These are phyloP conservation scores for Vanessa atalanta DNA, from an alignment of 1,140 invertebrate species.

Conservation along the genomic window DNA sequence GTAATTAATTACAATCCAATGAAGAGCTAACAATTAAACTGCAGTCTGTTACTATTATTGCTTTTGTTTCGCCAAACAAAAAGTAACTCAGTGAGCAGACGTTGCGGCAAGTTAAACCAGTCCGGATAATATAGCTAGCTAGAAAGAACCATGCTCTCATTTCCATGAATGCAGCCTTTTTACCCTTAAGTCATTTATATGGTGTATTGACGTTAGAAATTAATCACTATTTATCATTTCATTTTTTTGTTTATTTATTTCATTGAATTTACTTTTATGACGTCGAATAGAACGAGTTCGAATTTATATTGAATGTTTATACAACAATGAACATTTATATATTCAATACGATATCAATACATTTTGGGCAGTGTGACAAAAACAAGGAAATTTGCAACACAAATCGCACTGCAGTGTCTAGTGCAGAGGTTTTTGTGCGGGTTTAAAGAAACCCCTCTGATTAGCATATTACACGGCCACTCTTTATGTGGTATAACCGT, in stretches of 20 bases:
- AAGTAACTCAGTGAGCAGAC: constrained; percentile 21
- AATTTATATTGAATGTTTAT: neutral
- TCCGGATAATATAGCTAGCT: constrained; percentile 17
- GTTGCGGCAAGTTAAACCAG: constrained; percentile 27
- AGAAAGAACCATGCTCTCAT: neutral
- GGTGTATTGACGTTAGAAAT: neutral
- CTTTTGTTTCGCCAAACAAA: constrained; percentile 32
- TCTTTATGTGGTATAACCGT: constrained; percentile 38
- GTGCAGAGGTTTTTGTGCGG: constrained; percentile 78
- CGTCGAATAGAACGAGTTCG: no score
- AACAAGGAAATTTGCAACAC: constrained; percentile 72
- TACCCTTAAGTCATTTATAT: constrained; percentile 6
- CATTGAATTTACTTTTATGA: neutral
- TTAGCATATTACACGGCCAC: constrained; percentile 68
- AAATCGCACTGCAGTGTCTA: constrained; percentile 79
- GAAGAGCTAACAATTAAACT: constrained; percentile 13
- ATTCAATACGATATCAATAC: constrained; percentile 13
- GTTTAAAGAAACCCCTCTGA: constrained; percentile 70
- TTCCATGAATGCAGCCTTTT: constrained; percentile 2
- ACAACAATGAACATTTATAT: neutral
- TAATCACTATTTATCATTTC: neutral
- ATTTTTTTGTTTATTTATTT: neutral
- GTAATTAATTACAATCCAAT: constrained; percentile 10
- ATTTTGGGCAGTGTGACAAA: constrained; percentile 29
- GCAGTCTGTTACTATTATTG: constrained; percentile 2